Conservation (phyloP, 1,140 invertebrate genomes). For the Habropoda laboriosa region DNA sequence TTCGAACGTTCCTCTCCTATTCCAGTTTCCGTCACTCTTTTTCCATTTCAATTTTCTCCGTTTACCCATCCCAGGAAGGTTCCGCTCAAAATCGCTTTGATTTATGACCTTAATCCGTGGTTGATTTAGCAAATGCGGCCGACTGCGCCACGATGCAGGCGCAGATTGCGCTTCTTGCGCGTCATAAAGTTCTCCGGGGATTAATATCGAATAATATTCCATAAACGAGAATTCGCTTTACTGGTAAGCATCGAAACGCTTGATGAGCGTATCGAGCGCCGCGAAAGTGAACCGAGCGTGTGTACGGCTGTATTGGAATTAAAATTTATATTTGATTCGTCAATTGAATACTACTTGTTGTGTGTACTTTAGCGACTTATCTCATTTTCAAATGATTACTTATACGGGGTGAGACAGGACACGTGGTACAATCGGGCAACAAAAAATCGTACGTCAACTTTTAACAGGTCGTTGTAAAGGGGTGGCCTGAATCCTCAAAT, state of each 20-base stretch:
- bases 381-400: too few species aligned
- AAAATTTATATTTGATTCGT: conserved; percentile 3
- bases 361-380: background rate
- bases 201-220: conserved; percentile 43
- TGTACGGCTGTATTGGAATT: background rate
- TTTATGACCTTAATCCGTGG: conserved; percentile 22
- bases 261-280: conserved; percentile 1
- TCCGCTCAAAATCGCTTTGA: conserved; percentile 4
- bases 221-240: conserved; percentile 18
- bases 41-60: background rate
- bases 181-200: conserved; percentile 5
- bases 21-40: background rate
- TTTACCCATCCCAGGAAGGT: background rate
- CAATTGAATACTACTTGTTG: too few species aligned
- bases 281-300: too few species aligned
- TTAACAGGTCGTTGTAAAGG: too few species aligned
- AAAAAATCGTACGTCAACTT: too few species aligned
- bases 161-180: conserved; percentile 22
- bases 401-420: too few species aligned
- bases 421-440: too few species aligned
- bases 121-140: conserved; percentile 17
- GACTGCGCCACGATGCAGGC: conserved; percentile 1
- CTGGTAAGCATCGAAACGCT: background rate
- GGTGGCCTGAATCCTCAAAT: too few species aligned
- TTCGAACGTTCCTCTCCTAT: background rate